Base-by-base conservation (phyloP, 2,888 invertebrate species). In the Cheilosia vernalis region DNA sequence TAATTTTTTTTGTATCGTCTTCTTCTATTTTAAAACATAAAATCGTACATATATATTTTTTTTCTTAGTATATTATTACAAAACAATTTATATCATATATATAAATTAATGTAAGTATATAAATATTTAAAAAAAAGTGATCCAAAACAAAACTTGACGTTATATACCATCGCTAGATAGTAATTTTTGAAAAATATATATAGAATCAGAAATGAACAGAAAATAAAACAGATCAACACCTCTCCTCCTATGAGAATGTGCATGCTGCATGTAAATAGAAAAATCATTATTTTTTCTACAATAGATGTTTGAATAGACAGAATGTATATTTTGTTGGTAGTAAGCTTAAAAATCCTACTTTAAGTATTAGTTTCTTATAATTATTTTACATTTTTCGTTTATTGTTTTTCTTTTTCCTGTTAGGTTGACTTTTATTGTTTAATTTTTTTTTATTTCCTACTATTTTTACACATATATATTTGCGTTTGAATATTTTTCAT, bases 211-310 rank as follows among this genome's bases (percentile, higher is more conserved):
- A 87, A 84, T 76, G 53, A 73, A 69, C 85, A 79, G 63, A 83
- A 76, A 87, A 83, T 79, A 74, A 89, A 90, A 90, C 90, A 91
- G 90, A 90, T 91, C 92, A 92, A 92, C 91, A 92, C 92, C 91
- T 91, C 92, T 92, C 92, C 92, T 92, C 89, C 91, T 87, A 84
- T 86, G 86, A 82, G 88, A 88, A 88, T 88, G 88, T 88, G 88
- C 88, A 88, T 88, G 88, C 87, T 88, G 88, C 88, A 88, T 88
- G 88, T 79, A 47, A 58, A 55, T 74, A 79, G 19, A 64, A 27
- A 79, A 27, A 27, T 47, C 37, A 19, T 69, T 58, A 7, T 81
- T 44, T 80, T 87, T 78, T 69, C 82, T 84, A 60, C 55, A 56
- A 63, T 83, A 86, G 47, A 74, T 79, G 61, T 55, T 79, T 78